These are phyloP conservation scores for Himantopus leucocephalus DNA, from an alignment of 2,113 vertebrate genomes.

Conservation along the genomic window DNA sequence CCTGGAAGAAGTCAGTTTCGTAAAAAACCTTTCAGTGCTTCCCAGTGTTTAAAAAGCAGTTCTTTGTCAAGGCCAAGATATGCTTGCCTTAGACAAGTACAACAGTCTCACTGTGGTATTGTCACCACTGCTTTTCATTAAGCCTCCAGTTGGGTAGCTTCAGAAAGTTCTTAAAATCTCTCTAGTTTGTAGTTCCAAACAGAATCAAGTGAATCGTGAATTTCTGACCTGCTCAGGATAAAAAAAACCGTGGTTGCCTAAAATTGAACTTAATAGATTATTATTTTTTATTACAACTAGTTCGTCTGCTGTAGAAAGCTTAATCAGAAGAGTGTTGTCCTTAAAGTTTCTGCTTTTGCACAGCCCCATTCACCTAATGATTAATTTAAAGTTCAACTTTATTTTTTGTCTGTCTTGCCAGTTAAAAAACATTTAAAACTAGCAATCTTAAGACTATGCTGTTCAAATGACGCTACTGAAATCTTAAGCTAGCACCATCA, in stretches of 20 bases:
- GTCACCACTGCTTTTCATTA: neutral
- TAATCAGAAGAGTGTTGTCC: neutral
- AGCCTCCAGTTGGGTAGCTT: neutral
- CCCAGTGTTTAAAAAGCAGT: neutral
- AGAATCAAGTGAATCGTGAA: neutral
- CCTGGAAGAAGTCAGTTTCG: neutral
- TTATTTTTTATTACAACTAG: neutral
- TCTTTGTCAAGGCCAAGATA: neutral
- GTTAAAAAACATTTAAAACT: neutral
- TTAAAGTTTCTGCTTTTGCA: neutral
- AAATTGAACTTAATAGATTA: neutral
- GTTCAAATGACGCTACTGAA: neutral
- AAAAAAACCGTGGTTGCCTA: neutral
- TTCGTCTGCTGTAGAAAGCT: neutral
- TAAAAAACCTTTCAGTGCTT: neutral
- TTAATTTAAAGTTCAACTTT: neutral
- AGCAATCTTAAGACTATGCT: neutral
- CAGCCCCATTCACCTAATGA: neutral
- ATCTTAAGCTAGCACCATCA: neutral
- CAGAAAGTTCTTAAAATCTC: neutral
- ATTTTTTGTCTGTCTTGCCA: neutral
- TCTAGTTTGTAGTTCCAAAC: neutral
- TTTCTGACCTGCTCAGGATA: neutral
- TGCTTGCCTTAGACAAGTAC: neutral
- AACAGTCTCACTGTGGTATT: neutral